Percentiles rank a stretch among this genome's conserved stretches.
Conservation (phyloP, 2,888 invertebrate species). For the Drosophila lutescens region DNA sequence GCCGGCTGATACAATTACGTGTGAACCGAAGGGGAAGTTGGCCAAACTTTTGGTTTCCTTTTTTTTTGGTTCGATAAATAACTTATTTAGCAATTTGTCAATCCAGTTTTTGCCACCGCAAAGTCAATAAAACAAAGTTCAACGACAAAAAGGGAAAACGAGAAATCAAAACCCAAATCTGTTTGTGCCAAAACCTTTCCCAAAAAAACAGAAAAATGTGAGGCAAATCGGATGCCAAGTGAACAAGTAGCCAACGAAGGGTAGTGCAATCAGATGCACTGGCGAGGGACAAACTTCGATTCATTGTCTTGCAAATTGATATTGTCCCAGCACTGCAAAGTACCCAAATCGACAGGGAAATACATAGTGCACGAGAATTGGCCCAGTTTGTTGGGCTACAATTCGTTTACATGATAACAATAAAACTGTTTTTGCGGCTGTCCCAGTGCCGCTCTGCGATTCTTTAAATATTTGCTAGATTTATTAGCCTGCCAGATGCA, state of each 20-base stretch:
- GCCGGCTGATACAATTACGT: constrained; percentile 48
- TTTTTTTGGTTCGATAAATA: constrained; percentile 31
- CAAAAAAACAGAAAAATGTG: neutral
- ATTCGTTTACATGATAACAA: constrained; percentile 55
- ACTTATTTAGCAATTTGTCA: constrained; percentile 69
- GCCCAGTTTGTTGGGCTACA: constrained; percentile 50
- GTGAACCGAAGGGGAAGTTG: constrained; percentile 8
- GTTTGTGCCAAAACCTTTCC: constrained; percentile 54
- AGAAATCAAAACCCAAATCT: constrained; percentile 53
- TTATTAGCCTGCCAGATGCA: constrained; percentile 54
- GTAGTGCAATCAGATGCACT: constrained; percentile 72
- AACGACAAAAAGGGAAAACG: constrained; percentile 48
- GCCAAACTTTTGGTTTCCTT: constrained; percentile 29
- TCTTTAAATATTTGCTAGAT: constrained; percentile 51
- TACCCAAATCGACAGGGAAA: constrained; percentile 20
- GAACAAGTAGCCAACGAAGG: constrained; percentile 62
- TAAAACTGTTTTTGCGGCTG: constrained; percentile 39
- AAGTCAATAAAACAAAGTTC: constrained; percentile 67
- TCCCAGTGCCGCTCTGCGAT: constrained; percentile 8
- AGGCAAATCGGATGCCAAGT: constrained; percentile 41
- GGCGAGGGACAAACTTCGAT: constrained; percentile 44
- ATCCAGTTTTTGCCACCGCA: constrained; percentile 58
- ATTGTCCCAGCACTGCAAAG: constrained; percentile 40
- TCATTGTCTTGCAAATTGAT: constrained; percentile 73
- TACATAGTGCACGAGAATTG: constrained; percentile 33